Evolutionary conservation across 2,797 vertebrate genomes (phyloP).

Genomic region (Paedocypris micromegethes): DNA sequence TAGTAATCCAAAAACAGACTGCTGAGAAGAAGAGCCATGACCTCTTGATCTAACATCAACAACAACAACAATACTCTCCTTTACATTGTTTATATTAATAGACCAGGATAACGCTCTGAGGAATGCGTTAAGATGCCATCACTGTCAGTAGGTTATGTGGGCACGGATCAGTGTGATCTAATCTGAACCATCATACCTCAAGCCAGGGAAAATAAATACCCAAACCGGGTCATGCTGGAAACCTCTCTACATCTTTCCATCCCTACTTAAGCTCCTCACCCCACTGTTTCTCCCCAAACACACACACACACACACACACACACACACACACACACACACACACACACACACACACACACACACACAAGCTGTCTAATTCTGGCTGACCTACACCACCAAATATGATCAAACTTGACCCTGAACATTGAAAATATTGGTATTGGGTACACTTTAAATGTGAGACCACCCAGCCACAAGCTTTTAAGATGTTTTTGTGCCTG

Average conservation of each 20-base stretch:
- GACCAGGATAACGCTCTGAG: conserved; percentile 9
- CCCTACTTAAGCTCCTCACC: conserved; percentile 9
- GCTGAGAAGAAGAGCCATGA: conserved; percentile 19
- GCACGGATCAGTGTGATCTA: conserved; percentile 26
- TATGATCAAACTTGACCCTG: conserved; percentile 34
- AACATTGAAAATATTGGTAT: conserved; percentile 38
- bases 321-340: conserved; percentile 22
- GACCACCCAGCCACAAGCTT: conserved; percentile 43
- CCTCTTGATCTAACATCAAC: conserved; percentile 49
- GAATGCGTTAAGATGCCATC: conserved; percentile 28
- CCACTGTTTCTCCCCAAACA: conserved; percentile 4
- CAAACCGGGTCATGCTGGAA: conserved; percentile 23
- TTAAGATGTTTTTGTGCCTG: neutral
- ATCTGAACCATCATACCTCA: conserved; percentile 20
- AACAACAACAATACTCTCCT: conserved; percentile 31
- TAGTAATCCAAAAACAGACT: conserved; percentile 13
- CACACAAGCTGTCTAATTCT: conserved; percentile 21
- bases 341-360: conserved; percentile 16
- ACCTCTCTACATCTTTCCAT: conserved; percentile 4
- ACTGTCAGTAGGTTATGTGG: conserved; percentile 21
- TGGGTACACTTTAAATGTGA: conserved; percentile 8
- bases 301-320: conserved; percentile 11
- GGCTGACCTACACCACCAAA: conserved; percentile 25
- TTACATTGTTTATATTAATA: conserved; percentile 21
- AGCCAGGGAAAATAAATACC: conserved; percentile 41